Base-by-base conservation (phyloP, 2,888 invertebrate genomes). In the Galerucella calmariensis region DNA sequence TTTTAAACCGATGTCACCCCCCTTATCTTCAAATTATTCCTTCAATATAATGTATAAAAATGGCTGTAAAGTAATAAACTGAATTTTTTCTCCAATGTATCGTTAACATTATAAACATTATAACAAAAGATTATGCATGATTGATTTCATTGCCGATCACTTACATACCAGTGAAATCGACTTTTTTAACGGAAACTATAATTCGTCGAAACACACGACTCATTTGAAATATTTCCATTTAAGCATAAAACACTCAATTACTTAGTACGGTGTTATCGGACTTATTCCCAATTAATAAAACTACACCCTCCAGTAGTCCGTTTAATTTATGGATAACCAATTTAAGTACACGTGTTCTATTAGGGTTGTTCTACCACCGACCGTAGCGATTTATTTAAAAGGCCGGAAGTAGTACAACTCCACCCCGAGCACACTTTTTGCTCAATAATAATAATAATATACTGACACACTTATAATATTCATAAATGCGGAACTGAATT, bases 391-490 rank as follows among this genome's bases (percentile, higher is more conserved):
- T 79, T 72, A 73, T 72, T 73, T 75, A 73, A 77, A 78, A 80
- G 76, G 77, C 80, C 80, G 81, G 81, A 81, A 80, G 75, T 77
- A 70, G 71, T 69, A 68, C 58, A 61, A 69, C 75, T 78, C 77
- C 74, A 80, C 81, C 79, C 78, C 76, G 78, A 67, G 78, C 81
- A 81, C 80, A 80, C 81, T 81, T 80, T 71, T 56, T 71, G 62
- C 78, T 8, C 53, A 70, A 70, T 44, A 41, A 70, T 46, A 35
- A 61, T 75, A 73, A 70, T 75, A 62, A n/a, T n/a, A n/a, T 65
- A 59, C 70, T 51, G 65, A 73, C 73, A 73, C 75, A 75, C 75
- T 73, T 73, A 67, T 56, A 73, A 35, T 35, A 75, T 70, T 65
- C 70, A 70, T 62, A 59, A 73, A 73, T 70, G 75, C 73, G 71